phyloP scores from a whole-genome alignment of 1,140 invertebrate species.

The Ditylenchus dipsaci region DNA sequence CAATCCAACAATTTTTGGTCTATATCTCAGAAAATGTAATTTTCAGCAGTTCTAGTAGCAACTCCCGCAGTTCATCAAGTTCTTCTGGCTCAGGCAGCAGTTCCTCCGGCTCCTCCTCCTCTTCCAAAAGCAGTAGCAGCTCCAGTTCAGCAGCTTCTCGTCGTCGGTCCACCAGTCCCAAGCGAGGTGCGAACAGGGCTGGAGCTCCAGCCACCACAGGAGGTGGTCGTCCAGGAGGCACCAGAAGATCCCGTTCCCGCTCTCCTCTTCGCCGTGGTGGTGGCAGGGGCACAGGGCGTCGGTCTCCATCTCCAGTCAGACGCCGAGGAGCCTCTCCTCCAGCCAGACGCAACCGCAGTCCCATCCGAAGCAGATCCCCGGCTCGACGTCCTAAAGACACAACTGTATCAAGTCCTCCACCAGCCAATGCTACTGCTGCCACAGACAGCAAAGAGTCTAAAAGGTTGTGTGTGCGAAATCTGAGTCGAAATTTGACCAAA shows the following conservation, averaged over 20 bases:
- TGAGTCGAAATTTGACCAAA: slow-evolving; percentile 63
- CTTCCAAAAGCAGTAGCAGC: slow-evolving; percentile 30
- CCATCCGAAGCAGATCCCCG: slow-evolving; percentile 5
- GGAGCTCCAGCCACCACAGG: slow-evolving; percentile 14
- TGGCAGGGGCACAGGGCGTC: slow-evolving; percentile 26
- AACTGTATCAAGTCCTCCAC: slow-evolving; percentile 9
- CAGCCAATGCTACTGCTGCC: slow-evolving; percentile 19
- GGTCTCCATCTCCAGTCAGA: slow-evolving; percentile 26
- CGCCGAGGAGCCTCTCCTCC: slow-evolving; percentile 7
- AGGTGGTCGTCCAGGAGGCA: slow-evolving; percentile 11
- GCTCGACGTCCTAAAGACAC: slow-evolving; percentile 1
- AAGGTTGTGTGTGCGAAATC: slow-evolving; percentile 27
- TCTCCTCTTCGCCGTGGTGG: slow-evolving; percentile 34
- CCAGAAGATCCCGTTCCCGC: slow-evolving; percentile 41
- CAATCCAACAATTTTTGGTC: too few species aligned
- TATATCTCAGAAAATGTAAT: too few species aligned
- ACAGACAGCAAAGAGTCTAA: slow-evolving; percentile 16
- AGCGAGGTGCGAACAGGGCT: slow-evolving; percentile 54
- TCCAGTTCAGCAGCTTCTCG: slow-evolving; percentile 35
- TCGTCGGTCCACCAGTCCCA: slow-evolving; percentile 52
- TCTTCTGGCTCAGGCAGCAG: slow-evolving; percentile 61
- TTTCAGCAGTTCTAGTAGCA: neutral
- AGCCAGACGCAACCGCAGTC: slow-evolving; percentile 1
- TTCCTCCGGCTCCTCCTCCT: slow-evolving; percentile 39
- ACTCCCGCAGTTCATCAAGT: slow-evolving; percentile 56